These are phyloP conservation scores for Iselma pallidipennis DNA, from an alignment of 2,888 invertebrate genomes.

Conservation along the genomic window DNA sequence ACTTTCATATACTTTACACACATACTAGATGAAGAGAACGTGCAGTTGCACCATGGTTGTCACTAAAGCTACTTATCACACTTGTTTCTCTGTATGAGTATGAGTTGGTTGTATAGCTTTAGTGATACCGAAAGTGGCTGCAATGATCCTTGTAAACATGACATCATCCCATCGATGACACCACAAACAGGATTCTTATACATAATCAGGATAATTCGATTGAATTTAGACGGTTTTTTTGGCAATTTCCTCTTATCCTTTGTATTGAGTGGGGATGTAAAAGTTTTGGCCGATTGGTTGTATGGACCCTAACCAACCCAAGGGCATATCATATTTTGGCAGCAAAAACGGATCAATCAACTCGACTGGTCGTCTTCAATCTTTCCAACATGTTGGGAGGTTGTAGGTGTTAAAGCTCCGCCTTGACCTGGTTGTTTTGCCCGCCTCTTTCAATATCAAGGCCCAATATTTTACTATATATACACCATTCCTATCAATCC, in stretches of 20 bases:
- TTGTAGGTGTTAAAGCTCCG: slow-evolving; percentile 27
- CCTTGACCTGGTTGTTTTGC: slow-evolving; percentile 17
- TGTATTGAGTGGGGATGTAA: not conserved
- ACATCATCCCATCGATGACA: too few species aligned
- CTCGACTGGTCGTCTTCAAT: slow-evolving; percentile 4
- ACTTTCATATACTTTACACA: slow-evolving; percentile 2
- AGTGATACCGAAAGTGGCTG: too few species aligned
- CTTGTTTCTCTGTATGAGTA: not conserved
- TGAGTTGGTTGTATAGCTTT: too few species aligned
- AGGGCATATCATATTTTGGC: slow-evolving; percentile 23
- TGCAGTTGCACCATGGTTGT: slow-evolving; percentile 26
- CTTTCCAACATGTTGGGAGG: slow-evolving; percentile 19
- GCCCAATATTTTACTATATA: slow-evolving; percentile 10
- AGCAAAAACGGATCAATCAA: slow-evolving; percentile 25
- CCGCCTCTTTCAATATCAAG: slow-evolving; percentile 26
- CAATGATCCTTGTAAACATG: too few species aligned
- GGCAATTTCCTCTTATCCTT: not conserved
- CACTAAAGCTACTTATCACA: slow-evolving; percentile 35
- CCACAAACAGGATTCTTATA: not conserved
- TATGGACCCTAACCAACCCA: slow-evolving; percentile 3
- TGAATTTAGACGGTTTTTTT: not conserved
- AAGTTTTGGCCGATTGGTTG: slow-evolving; percentile 13
- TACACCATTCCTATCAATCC: too few species aligned
- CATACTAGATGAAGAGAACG: slow-evolving; percentile 12
- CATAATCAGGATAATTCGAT: not conserved